Evolutionary conservation across 2,888 invertebrate genomes (phyloP).

Genomic region (Nomada flava): DNA sequence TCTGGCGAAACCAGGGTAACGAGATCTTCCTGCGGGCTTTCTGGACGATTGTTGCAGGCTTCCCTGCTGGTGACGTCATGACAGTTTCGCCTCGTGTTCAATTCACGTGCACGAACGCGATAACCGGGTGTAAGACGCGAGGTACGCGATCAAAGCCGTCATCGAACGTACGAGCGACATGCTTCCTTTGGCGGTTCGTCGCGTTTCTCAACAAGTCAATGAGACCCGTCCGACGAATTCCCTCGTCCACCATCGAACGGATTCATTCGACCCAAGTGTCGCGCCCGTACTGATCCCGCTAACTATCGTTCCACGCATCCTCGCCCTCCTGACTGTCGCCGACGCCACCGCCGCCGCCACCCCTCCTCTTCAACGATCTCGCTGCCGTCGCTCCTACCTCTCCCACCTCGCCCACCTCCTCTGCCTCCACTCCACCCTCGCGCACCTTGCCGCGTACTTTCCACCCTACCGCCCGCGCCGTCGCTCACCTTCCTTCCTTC

Average conservation of each 20-base stretch:
- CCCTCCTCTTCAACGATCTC: conserved; percentile 1
- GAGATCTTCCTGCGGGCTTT: conserved; percentile 94
- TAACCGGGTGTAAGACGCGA: conserved; percentile 67
- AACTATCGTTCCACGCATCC: conserved; percentile 47
- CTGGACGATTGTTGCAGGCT: conserved; percentile 84
- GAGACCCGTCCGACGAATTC: conserved; percentile 16
- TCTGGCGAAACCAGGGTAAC: conserved; percentile 95
- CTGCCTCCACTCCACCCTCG: neutral
- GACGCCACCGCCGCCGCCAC: conserved; percentile 2
- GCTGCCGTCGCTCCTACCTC: no score
- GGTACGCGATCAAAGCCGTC: conserved; percentile 66
- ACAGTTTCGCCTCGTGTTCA: conserved; percentile 50
- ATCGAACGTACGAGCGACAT: conserved; percentile 32
- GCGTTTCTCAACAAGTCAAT: conserved; percentile 12
- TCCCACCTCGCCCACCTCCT: conserved; percentile 1
- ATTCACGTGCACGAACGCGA: conserved; percentile 60
- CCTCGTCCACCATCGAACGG: conserved; percentile 47
- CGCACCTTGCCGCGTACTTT: neutral
- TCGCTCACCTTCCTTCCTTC: conserved; percentile 17
- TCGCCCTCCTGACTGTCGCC: conserved; percentile 41
- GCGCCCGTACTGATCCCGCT: conserved; percentile 78
- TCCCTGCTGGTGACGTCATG: conserved; percentile 81
- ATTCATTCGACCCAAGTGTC: conserved; percentile 79
- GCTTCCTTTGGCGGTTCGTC: neutral
- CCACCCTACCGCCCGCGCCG: neutral